Conservation (phyloP, 2,888 invertebrate species). For the Lacanobia wlatinum region DNA sequence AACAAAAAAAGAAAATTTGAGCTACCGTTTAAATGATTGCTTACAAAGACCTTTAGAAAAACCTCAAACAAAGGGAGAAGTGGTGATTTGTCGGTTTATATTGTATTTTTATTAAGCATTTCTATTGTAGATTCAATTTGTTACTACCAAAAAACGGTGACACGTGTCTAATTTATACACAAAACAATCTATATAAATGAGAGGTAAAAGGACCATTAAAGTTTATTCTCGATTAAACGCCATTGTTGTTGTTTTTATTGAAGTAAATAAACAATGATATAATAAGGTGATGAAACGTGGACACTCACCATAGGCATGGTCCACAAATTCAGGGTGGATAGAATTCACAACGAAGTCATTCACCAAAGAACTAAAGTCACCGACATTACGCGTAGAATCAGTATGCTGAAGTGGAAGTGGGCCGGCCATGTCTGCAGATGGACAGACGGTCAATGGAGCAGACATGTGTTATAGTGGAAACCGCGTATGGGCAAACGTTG, state of each 20-base stretch:
- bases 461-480: too few species aligned
- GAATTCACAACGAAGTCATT: too few species aligned
- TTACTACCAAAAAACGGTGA: not conserved
- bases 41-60: constrained; percentile 38
- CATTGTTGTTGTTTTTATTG: constrained; percentile 12
- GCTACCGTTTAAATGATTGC: constrained; percentile 35
- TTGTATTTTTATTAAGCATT: constrained; percentile 36
- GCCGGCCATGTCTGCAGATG: too few species aligned
- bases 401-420: too few species aligned
- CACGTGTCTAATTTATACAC: not conserved
- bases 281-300: too few species aligned
- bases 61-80: constrained; percentile 39
- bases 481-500: too few species aligned
- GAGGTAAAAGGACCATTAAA: constrained; percentile 17
- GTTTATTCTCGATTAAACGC: not conserved
- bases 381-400: too few species aligned
- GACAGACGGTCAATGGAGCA: too few species aligned
- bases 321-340: too few species aligned
- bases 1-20: constrained; percentile 14
- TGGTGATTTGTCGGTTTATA: constrained; percentile 34
- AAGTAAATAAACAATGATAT: constrained; percentile 10
- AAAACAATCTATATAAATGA: constrained; percentile 5
- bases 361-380: too few species aligned
- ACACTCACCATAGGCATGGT: too few species aligned
- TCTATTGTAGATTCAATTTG: not conserved